These are phyloP conservation scores for Todiramphus saurophagus DNA, from an alignment of 2,113 vertebrate genomes.

Conservation along the genomic window DNA sequence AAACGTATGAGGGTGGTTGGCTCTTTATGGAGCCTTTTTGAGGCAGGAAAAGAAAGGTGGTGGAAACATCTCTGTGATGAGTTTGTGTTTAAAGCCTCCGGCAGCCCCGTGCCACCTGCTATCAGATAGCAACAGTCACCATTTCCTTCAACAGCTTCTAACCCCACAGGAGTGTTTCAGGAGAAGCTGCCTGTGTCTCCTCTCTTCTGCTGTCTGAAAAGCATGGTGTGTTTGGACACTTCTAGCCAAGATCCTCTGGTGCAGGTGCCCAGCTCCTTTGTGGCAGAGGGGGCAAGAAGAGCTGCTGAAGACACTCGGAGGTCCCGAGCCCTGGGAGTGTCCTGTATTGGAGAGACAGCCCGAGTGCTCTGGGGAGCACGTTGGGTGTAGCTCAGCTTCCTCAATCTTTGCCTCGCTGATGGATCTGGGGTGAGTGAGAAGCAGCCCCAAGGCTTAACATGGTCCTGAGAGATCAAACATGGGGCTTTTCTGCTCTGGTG, in stretches of 20 bases:
- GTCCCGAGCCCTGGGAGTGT: fast-evolving
- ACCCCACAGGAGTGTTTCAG: fast-evolving
- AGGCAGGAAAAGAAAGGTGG: not conserved
- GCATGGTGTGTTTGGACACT: fast-evolving
- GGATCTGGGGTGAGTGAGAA: not conserved
- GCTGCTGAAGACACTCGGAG: fast-evolving
- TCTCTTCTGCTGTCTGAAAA: fast-evolving
- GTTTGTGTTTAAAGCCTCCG: not conserved
- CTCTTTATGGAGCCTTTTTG: not conserved
- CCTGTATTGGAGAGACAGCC: fast-evolving
- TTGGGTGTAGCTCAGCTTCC: fast-evolving
- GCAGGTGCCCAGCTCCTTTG: fast-evolving
- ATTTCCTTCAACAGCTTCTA: not conserved
- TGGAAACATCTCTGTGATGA: not conserved
- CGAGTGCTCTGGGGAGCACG: fast-evolving
- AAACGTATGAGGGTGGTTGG: not conserved
- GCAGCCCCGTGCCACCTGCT: not conserved
- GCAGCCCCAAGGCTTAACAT: fast-evolving
- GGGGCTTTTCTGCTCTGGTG: fast-evolving
- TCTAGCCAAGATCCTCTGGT: fast-evolving
- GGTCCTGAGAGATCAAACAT: fast-evolving
- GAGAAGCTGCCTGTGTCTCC: not conserved
- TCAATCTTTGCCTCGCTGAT: fast-evolving
- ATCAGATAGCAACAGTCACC: not conserved
- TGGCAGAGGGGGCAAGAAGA: fast-evolving